Conservation (phyloP, 2,888 invertebrate species). For the Drosophila birchii region DNA sequence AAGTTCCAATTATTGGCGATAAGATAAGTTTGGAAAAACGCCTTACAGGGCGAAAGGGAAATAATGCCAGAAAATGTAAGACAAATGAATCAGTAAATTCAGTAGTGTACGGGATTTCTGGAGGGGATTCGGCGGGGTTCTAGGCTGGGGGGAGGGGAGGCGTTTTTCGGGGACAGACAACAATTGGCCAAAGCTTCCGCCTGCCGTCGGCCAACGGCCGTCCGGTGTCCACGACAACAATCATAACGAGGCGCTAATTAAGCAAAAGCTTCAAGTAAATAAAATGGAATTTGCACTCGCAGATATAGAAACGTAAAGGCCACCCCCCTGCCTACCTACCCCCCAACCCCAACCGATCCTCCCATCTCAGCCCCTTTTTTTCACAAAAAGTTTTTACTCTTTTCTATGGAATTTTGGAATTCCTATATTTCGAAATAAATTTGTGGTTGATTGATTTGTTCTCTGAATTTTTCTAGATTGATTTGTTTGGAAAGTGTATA, state of each 20-base stretch:
- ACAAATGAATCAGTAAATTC: slow-evolving; percentile 56
- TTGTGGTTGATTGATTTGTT: not conserved
- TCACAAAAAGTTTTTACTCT: not conserved
- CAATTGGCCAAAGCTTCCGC: slow-evolving; percentile 59
- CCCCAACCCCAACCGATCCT: not conserved
- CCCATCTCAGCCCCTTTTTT: no score
- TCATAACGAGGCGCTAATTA: slow-evolving; percentile 65
- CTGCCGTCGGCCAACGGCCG: slow-evolving; percentile 20
- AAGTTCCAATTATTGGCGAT: slow-evolving; percentile 58
- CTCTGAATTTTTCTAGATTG: not conserved
- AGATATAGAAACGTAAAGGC: slow-evolving; percentile 27
- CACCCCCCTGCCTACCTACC: not conserved
- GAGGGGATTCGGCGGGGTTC: not conserved
- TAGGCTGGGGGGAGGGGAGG: not conserved
- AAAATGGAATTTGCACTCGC: slow-evolving; percentile 69
- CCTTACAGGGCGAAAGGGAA: slow-evolving; percentile 25
- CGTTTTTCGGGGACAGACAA: not conserved
- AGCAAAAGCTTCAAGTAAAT: slow-evolving; percentile 69
- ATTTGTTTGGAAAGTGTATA: not conserved
- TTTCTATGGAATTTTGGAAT: not conserved
- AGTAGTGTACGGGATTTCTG: not conserved
- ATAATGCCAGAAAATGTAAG: slow-evolving; percentile 24
- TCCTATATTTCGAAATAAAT: not conserved
- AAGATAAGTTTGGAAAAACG: slow-evolving; percentile 63
- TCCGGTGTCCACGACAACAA: slow-evolving; percentile 25